Base-by-base conservation (phyloP, 2,888 invertebrate species). In the Catocala fraxini region DNA sequence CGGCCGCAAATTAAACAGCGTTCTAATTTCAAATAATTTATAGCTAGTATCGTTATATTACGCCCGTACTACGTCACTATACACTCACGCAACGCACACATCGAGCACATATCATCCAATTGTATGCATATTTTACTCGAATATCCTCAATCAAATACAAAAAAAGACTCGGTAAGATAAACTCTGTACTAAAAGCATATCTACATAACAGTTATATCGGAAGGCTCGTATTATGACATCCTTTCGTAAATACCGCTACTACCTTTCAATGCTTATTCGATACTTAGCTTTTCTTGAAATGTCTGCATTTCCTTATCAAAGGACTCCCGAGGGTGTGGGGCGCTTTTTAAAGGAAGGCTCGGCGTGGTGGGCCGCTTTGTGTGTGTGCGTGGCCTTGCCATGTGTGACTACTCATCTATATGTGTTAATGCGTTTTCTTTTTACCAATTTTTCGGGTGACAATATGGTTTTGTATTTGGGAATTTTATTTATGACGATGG, bases 391-490 rank as follows among this genome's bases (percentile, higher is more conserved):
- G 80, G 67, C 77, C 73, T 80, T 72, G 68, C 77, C 85, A 85
- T 90, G 90, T 91, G 89, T 88, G 89, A 89, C 90, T 87, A 89
- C 85, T 92, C 92, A 92, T 91, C 89, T 93, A 93, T 93, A 93
- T 93, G 93, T 93, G 94, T 92, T 94, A 94, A 94, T 94, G 93
- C 92, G 93, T 93, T 94, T 94, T 94, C 93, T 94, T 94, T 94
- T 94, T 94, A 94, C 92, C 93, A 94, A 94, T 92, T 92, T 93
- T 88, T 89, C 79, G 82, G 88, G 89, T 89, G 89, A 81, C 90
- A 77, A 76, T 70, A 7, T 46, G 34, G 55, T 63, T 57, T 39
- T 0, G 13, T 54, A 11, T 15, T 33, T 10, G 6, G 15, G 41
- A 33, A 48, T 33, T n/a, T 35, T 53, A 45, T 49, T 55, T 51